These are phyloP conservation scores for Eristalis pertinax DNA, from an alignment of 2,888 invertebrate genomes.

Conservation along the genomic window DNA sequence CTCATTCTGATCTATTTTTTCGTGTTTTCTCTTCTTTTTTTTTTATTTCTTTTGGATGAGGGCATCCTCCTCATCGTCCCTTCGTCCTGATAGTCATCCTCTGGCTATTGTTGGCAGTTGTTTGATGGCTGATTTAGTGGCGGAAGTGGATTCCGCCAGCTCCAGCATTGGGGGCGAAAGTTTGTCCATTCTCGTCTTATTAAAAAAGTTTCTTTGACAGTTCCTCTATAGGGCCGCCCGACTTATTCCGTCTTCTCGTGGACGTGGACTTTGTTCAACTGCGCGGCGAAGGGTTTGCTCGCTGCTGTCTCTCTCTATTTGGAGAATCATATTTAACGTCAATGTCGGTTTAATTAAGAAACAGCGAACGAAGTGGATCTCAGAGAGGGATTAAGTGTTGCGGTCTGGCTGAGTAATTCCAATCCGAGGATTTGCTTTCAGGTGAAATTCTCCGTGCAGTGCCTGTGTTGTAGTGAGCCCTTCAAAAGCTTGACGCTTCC, in stretches of 20 bases:
- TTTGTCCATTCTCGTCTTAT: conserved; percentile 69
- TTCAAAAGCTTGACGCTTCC: too few species aligned
- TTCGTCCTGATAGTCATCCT: conserved; percentile 28
- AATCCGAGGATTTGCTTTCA: conserved; percentile 19
- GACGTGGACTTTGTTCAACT: not conserved
- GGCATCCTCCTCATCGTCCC: not conserved
- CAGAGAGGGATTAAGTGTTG: conserved; percentile 21
- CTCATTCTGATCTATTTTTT: conserved; percentile 36
- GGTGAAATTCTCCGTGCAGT: not conserved
- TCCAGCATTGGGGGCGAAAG: conserved; percentile 34
- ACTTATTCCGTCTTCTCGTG: not conserved
- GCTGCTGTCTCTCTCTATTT: not conserved
- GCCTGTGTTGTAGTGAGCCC: not conserved
- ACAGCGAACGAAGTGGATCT: conserved; percentile 25
- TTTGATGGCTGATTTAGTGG: conserved; percentile 70
- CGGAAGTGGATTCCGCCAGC: conserved; percentile 49
- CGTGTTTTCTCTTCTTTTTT: conserved; percentile 3
- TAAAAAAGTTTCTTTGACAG: conserved; percentile 72
- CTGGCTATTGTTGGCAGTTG: conserved; percentile 70
- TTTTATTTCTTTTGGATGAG: too few species aligned
- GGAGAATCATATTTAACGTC: conserved; percentile 32
- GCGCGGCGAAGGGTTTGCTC: not conserved
- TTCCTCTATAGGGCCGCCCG: conserved; percentile 20
- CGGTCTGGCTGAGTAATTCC: conserved; percentile 24
- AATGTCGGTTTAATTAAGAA: conserved; percentile 58